Evolutionary conservation across 2,888 invertebrate genomes (phyloP).

Genomic region (Tachina grossa): DNA sequence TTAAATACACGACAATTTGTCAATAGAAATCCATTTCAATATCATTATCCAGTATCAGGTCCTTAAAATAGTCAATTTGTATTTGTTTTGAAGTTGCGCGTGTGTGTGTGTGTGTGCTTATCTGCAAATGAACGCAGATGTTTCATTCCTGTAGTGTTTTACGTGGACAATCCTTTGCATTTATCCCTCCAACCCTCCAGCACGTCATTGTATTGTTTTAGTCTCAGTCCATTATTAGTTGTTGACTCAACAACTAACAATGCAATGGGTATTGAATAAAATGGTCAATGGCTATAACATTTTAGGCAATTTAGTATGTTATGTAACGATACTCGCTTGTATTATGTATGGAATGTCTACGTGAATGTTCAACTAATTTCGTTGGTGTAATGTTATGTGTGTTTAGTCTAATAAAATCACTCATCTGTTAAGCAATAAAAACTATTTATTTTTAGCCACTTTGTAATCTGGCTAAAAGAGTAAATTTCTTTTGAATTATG

Average conservation of each 20-base stretch:
- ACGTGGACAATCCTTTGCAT: constrained; percentile 53
- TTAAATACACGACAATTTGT: constrained; percentile 27
- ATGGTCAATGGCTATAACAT: constrained; percentile 52
- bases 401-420: constrained; percentile 55
- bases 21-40: constrained; percentile 28
- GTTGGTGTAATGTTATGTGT: constrained; percentile 20
- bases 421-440: constrained; percentile 71
- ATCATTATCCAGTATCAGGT: constrained; percentile 33
- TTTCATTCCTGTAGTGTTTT: constrained; percentile 42
- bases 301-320: constrained; percentile 69
- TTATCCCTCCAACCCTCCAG: constrained; percentile 11
- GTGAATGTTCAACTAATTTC: not conserved
- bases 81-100: constrained; percentile 21
- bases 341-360: constrained; percentile 22
- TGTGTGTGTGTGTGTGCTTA: not conserved
- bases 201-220: constrained; percentile 48
- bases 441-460: constrained; percentile 69
- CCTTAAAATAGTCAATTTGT: constrained; percentile 56
- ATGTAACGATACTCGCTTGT: constrained; percentile 49
- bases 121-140: constrained; percentile 46
- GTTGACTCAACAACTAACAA: constrained; percentile 47
- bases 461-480: constrained; percentile 59
- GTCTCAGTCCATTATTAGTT: constrained; percentile 17
- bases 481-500: constrained; percentile 57
- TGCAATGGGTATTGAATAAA: constrained; percentile 22